Conservation (phyloP, 2,888 invertebrate species). For the Cheilosia grossa region DNA sequence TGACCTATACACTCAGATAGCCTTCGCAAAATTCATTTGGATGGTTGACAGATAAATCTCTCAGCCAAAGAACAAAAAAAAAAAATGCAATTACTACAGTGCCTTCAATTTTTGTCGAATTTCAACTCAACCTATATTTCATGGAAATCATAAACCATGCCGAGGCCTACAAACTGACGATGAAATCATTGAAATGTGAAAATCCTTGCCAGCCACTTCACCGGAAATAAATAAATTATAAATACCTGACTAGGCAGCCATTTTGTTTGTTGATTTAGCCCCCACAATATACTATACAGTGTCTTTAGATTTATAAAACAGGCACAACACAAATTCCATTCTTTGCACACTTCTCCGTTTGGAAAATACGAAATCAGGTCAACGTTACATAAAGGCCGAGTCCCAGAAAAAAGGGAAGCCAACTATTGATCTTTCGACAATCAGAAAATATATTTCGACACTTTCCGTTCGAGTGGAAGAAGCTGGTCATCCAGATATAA, state of each 20-base stretch:
- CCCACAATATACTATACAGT: not conserved
- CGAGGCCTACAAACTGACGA: not conserved
- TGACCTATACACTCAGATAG: not conserved
- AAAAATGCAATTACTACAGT: too few species aligned
- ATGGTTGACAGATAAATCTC: too few species aligned
- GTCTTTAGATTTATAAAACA: constrained; percentile 34
- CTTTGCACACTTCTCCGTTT: constrained; percentile 1
- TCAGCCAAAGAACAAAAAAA: too few species aligned
- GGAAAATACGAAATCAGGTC: constrained; percentile 10
- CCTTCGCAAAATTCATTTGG: too few species aligned
- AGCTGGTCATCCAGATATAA: constrained; percentile 8
- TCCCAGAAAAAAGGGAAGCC: not conserved
- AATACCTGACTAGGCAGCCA: not conserved
- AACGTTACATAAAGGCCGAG: constrained; percentile 13
- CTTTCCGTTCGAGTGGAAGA: constrained; percentile 44
- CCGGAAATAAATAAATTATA: constrained; percentile 56
- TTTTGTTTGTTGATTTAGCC: constrained; percentile 5
- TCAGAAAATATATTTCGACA: constrained; percentile 32
- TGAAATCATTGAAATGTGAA: constrained; percentile 49
- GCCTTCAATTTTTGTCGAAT: too few species aligned
- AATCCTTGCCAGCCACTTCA: constrained; percentile 43
- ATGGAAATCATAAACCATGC: constrained; percentile 18
- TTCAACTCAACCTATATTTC: constrained; percentile 17
- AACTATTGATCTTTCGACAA: constrained; percentile 21
- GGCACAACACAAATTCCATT: constrained; percentile 21